Evolutionary conservation across 2,797 vertebrate genomes (phyloP).

Genomic region (Nannoperca obscura): DNA sequence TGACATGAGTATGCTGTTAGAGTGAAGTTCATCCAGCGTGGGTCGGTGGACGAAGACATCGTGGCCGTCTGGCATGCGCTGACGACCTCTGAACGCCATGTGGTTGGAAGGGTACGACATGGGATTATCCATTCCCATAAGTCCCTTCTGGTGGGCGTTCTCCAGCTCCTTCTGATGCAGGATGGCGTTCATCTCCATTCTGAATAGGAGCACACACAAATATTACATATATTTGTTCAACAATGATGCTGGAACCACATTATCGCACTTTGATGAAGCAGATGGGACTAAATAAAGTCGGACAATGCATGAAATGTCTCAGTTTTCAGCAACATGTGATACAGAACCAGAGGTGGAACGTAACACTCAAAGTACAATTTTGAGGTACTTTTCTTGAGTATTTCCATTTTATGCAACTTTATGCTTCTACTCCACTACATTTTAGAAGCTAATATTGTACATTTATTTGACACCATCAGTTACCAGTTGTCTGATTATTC

Average conservation of each 20-base stretch:
- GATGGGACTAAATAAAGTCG: slow-evolving; percentile 3
- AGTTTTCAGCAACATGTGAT: not conserved
- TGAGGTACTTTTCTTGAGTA: not conserved
- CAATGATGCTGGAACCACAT: not conserved
- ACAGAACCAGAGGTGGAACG: not conserved
- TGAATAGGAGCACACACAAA: slow-evolving; percentile 51
- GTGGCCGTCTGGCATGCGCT: slow-evolving; percentile 87
- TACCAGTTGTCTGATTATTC: not conserved
- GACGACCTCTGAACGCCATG: slow-evolving; percentile 87
- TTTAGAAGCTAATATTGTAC: not conserved
- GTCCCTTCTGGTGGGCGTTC: slow-evolving; percentile 91
- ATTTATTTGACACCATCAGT: not conserved
- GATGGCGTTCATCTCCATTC: slow-evolving; percentile 97
- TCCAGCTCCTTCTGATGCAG: slow-evolving; percentile 96
- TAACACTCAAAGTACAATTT: not conserved
- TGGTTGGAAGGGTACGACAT: slow-evolving; percentile 88
- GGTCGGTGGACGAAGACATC: slow-evolving; percentile 90
- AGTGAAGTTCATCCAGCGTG: slow-evolving; percentile 88
- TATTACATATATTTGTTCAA: slow-evolving; percentile 8
- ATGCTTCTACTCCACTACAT: not conserved
- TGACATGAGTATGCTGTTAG: slow-evolving; percentile 89
- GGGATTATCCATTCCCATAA: slow-evolving; percentile 87
- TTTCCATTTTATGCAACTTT: not conserved
- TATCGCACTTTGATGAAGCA: not conserved
- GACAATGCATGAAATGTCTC: not conserved